These are phyloP conservation scores for Pterocles gutturalis DNA, from an alignment of 2,113 vertebrate genomes.

Conservation along the genomic window DNA sequence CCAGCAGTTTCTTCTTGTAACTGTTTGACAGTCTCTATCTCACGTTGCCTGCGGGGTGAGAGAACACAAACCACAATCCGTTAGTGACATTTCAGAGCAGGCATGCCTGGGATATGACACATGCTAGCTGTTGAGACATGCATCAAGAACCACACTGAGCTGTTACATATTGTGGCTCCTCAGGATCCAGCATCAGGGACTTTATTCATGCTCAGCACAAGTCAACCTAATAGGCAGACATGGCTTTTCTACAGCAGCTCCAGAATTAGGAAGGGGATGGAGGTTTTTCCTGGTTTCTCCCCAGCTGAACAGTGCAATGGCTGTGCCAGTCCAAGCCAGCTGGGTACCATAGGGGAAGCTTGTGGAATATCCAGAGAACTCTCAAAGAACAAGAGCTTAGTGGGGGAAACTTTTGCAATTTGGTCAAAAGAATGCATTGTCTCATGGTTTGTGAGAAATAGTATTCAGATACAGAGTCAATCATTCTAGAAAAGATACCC, in stretches of 20 bases:
- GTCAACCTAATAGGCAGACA: not conserved
- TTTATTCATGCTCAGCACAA: not conserved
- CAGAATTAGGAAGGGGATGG: not conserved
- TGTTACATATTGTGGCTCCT: not conserved
- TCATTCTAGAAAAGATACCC: not conserved
- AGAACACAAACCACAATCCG: conserved; percentile 55
- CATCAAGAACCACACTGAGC: not conserved
- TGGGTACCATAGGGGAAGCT: not conserved
- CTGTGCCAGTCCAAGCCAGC: not conserved
- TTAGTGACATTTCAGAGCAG: conserved; percentile 17
- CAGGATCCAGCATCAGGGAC: not conserved
- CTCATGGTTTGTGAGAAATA: not conserved
- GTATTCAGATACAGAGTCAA: not conserved
- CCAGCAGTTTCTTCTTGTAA: conserved; percentile 47
- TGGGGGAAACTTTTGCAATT: not conserved
- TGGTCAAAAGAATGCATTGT: not conserved
- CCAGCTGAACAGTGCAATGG: not conserved
- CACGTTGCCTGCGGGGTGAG: conserved; percentile 18
- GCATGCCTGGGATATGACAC: not conserved
- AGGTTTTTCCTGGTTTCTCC: not conserved
- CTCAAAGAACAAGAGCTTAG: not conserved
- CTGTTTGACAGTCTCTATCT: conserved; percentile 52
- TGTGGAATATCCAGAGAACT: not conserved
- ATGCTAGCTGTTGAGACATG: rapidly evolving
- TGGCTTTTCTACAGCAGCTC: not conserved